These are phyloP conservation scores for Ophioderma brevispina DNA, from an alignment of 35 echinoderm and acorn worm genomes.

Conservation along the genomic window DNA sequence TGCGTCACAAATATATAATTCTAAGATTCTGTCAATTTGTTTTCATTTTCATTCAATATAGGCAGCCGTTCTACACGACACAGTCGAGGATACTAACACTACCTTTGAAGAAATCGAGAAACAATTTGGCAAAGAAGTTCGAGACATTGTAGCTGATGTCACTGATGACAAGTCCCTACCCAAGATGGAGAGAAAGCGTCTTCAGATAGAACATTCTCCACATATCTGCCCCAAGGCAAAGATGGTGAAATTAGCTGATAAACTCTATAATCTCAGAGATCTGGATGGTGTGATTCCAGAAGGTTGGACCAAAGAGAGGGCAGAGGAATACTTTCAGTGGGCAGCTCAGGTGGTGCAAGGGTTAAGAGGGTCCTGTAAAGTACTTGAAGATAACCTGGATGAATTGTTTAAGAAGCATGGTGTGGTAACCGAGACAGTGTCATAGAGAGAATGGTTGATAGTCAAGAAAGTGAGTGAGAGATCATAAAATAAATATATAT, in stretches of 20 bases:
- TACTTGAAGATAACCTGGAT: conserved; percentile 77
- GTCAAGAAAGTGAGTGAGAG: no score
- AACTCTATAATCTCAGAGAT: conserved; percentile 91
- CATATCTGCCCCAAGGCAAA: conserved; percentile 90
- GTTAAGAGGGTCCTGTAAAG: conserved; percentile 66
- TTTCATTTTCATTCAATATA: conserved; percentile 2
- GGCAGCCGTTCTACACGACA: conserved; percentile 96
- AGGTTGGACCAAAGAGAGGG: conserved; percentile 79
- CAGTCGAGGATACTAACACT: conserved; percentile 94
- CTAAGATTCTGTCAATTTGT: neutral
- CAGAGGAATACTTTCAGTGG: conserved; percentile 90
- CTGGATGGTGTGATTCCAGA: conserved; percentile 55
- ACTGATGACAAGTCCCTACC: conserved; percentile 94
- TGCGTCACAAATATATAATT: no score
- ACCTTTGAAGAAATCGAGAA: conserved; percentile 94
- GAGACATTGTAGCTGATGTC: conserved; percentile 91
- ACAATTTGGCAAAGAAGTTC: conserved; percentile 83
- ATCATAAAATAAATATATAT: no score
- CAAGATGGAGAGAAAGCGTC: conserved; percentile 81
- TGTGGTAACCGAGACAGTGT: conserved; percentile 51
- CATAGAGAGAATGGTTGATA: no score
- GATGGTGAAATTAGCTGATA: conserved; percentile 93
- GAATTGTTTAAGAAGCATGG: conserved; percentile 78
- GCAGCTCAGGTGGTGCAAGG: conserved; percentile 79
- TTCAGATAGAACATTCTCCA: conserved; percentile 83